A percentile compares a stretch with the other conserved stretches of the same genome.
These are phyloP conservation scores for Merluccius polli DNA, from an alignment of 2,797 vertebrate species.

Conservation along the genomic window DNA sequence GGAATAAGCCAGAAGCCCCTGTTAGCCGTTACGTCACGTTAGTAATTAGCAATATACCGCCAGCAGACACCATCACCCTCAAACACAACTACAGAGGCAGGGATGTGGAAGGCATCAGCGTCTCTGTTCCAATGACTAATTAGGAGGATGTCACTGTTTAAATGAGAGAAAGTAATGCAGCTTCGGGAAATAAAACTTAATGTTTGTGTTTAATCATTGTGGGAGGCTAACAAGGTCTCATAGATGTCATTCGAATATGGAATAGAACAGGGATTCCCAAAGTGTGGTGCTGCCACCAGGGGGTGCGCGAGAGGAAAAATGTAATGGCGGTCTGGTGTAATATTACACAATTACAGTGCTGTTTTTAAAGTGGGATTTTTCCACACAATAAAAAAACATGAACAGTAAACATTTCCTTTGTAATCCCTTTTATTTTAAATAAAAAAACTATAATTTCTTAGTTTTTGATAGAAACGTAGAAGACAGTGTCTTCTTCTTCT, in stretches of 20 bases:
- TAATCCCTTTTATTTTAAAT: too few species aligned
- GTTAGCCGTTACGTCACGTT: conserved; percentile 16
- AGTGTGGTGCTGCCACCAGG: too few species aligned
- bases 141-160: conserved; percentile 11
- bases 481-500: too few species aligned
- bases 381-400: too few species aligned
- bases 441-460: too few species aligned
- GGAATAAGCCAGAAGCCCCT: conserved; percentile 14
- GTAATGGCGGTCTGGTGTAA: too few species aligned
- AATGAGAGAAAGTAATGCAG: conserved; percentile 8
- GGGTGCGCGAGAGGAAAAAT: too few species aligned
- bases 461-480: too few species aligned
- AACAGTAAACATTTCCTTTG: too few species aligned
- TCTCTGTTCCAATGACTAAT: conserved; percentile 21
- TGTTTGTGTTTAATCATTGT: conserved; percentile 1
- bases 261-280: too few species aligned
- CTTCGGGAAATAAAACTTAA: background rate
- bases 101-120: conserved; percentile 1
- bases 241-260: conserved; percentile 8
- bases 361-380: too few species aligned
- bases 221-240: background rate
- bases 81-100: conserved; percentile 1
- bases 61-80: background rate
- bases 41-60: conserved; percentile 15
- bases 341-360: too few species aligned